Percentiles rank a stretch among this genome's conserved stretches.
Evolutionary conservation across 2,797 vertebrate species (phyloP).

Genomic region (Lepus oiostolus): DNA sequence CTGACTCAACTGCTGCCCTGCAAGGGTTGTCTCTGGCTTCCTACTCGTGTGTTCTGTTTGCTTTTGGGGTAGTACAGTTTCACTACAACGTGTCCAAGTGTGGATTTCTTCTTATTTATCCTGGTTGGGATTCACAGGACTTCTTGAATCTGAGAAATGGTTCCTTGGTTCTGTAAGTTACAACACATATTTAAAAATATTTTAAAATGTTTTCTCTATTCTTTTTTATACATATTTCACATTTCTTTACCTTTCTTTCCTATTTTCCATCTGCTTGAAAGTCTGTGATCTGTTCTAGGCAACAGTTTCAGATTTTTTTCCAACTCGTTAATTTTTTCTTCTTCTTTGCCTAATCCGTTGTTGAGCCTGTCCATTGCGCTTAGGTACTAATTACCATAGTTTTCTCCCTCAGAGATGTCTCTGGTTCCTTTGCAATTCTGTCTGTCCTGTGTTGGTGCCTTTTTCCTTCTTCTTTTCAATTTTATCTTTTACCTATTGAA

Average conservation of each 20-base stretch:
- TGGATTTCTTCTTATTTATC: conserved; percentile 55
- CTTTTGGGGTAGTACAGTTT: conserved; percentile 17
- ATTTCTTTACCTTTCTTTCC: neutral
- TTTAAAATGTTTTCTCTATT: neutral
- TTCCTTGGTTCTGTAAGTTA: conserved; percentile 54
- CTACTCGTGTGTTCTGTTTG: conserved; percentile 1
- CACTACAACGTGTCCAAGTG: neutral
- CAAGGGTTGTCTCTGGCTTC: neutral
- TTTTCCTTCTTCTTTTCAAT: conserved; percentile 46
- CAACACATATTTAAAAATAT: neutral
- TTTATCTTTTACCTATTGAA: conserved; percentile 32
- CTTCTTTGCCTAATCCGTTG: neutral
- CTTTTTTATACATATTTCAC: neutral
- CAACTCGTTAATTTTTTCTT: conserved; percentile 27
- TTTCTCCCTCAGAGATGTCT: neutral
- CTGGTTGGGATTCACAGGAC: neutral
- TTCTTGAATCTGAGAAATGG: conserved; percentile 36
- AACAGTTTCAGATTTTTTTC: conserved; percentile 37
- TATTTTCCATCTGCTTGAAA: conserved; percentile 41
- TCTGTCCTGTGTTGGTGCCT: neutral
- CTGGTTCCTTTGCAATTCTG: conserved; percentile 41
- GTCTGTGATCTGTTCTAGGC: neutral
- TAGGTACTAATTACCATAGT: neutral
- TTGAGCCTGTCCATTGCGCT: neutral
- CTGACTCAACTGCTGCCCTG: neutral